Conservation (phyloP, 2,888 invertebrate species). For the Plebejus argus region DNA sequence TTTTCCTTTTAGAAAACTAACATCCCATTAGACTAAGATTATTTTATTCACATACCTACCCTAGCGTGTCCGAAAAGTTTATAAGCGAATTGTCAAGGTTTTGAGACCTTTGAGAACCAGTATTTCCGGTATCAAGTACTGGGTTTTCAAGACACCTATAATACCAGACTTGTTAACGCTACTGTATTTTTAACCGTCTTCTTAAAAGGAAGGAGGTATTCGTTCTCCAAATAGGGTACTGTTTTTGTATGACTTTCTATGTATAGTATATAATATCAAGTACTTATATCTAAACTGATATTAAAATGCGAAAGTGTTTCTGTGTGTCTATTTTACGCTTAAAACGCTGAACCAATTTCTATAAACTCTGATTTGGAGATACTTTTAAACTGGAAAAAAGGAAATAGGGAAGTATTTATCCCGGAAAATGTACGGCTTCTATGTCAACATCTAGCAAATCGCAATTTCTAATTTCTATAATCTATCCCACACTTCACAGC, state of each 20-base stretch:
- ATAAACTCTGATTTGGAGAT: no score
- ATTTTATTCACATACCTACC: background rate
- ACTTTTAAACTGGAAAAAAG: no score
- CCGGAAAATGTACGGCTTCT: no score
- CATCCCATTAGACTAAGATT: background rate
- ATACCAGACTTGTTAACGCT: background rate
- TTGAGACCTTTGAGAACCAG: background rate
- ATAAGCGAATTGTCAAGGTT: background rate
- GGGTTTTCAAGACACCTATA: background rate
- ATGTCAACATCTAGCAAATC: no score
- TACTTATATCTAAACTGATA: no score
- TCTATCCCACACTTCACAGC: no score
- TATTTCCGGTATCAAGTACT: constrained; percentile 2
- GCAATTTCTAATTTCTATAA: no score
- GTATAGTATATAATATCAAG: no score
- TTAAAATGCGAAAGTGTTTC: no score
- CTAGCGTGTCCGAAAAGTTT: background rate
- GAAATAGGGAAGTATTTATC: no score
- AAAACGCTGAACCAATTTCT: background rate
- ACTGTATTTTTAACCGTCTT: background rate
- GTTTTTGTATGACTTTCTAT: background rate
- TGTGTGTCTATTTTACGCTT: no score
- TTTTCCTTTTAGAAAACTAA: background rate
- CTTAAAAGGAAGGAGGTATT: background rate
- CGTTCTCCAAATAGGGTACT: background rate